Evolutionary conservation across 2,888 invertebrate species (phyloP).

Genomic region (Seladonia tumulorum): DNA sequence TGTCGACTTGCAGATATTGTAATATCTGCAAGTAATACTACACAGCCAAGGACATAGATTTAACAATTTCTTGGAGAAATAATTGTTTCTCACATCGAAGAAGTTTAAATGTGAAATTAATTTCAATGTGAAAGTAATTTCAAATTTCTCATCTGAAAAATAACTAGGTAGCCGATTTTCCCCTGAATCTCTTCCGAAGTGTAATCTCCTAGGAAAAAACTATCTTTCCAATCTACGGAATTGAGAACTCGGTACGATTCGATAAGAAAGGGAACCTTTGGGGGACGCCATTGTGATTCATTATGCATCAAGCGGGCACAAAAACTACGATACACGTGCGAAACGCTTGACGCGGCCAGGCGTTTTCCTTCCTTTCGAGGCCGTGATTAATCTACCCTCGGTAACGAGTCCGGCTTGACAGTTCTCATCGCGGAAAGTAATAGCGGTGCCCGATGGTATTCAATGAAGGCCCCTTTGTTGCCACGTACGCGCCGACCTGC

Average conservation of each 20-base stretch:
- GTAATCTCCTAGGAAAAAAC: not conserved
- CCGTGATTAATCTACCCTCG: conserved; percentile 69
- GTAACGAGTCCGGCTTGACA: conserved; percentile 68
- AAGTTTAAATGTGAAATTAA: too few species aligned
- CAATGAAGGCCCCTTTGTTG: conserved; percentile 61
- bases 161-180: not conserved
- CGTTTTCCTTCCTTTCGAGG: conserved; percentile 58
- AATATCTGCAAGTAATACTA: too few species aligned
- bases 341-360: conserved; percentile 22
- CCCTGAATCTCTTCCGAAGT: not conserved
- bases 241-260: conserved; percentile 7
- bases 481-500: conserved; percentile 11
- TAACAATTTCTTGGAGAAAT: too few species aligned
- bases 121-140: too few species aligned
- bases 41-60: too few species aligned
- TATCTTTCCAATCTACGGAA: not conserved
- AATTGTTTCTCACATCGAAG: too few species aligned
- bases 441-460: conserved; percentile 69
- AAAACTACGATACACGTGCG: conserved; percentile 24
- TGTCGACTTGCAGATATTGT: too few species aligned
- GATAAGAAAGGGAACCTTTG: not conserved
- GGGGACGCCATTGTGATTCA: conserved; percentile 40
- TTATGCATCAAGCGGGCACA: conserved; percentile 39
- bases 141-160: not conserved
- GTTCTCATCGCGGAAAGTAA: conserved; percentile 72